phyloP scores from a whole-genome alignment of 2,113 vertebrate genomes.

The Asarcornis scutulata region DNA sequence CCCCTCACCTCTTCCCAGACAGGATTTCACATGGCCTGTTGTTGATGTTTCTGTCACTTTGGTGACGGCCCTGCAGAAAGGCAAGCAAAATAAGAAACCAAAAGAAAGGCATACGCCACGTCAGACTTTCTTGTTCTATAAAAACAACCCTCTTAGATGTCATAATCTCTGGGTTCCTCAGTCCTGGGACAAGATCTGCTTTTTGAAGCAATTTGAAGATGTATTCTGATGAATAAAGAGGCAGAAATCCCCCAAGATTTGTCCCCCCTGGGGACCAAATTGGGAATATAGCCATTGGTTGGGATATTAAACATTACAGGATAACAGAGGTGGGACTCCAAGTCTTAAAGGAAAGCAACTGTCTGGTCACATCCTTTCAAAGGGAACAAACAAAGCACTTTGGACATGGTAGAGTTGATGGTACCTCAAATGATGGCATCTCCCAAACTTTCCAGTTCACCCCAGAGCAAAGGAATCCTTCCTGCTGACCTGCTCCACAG shows the following conservation, averaged over 20 bases:
- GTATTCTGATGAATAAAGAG: background rate
- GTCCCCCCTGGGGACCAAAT: background rate
- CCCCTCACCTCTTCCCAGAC: slow-evolving; percentile 81
- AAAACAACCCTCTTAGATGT: background rate
- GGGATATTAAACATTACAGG: background rate
- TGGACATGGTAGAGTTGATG: background rate
- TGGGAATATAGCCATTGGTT: background rate
- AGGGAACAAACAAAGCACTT: fast-evolving
- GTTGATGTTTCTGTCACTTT: slow-evolving; percentile 87
- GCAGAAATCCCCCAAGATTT: background rate
- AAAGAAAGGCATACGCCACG: background rate
- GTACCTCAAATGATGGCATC: background rate
- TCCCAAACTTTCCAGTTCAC: background rate
- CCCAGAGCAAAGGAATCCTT: background rate
- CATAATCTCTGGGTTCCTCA: background rate
- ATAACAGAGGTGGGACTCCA: background rate
- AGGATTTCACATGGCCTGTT: slow-evolving; percentile 87
- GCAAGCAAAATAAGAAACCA: background rate
- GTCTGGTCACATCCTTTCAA: background rate
- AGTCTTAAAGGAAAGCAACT: background rate
- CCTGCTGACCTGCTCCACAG: background rate
- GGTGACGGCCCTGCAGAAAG: slow-evolving; percentile 82
- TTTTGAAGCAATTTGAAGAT: background rate
- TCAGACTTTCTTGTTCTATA: background rate
- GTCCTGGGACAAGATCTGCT: background rate